phyloP scores from a whole-genome alignment of 2,797 vertebrate genomes.

The Sardinella longiceps region DNA sequence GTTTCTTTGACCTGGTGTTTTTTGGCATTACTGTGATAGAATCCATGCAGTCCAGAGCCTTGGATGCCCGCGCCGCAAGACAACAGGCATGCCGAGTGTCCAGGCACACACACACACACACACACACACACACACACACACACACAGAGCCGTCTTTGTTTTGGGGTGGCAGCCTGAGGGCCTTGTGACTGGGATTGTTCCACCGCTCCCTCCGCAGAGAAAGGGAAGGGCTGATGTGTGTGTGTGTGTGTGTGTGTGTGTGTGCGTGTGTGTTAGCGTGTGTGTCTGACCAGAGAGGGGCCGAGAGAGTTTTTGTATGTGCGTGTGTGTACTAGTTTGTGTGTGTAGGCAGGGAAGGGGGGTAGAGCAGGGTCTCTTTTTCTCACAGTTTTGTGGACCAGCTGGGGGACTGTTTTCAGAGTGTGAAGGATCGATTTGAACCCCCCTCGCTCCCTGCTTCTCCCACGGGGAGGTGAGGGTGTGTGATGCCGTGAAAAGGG shows the following conservation, averaged over 20 bases:
- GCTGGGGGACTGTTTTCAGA: neutral
- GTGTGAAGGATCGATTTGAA: slow-evolving; percentile 21
- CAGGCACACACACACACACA: neutral
- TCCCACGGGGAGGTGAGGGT: neutral
- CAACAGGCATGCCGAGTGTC: slow-evolving; percentile 46
- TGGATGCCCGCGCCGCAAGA: slow-evolving; percentile 15
- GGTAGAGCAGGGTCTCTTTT: neutral
- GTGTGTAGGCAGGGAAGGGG: neutral
- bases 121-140: slow-evolving; percentile 24
- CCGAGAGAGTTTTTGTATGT: neutral
- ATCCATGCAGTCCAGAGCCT: neutral
- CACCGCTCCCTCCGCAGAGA: slow-evolving; percentile 65
- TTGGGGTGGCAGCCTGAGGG: slow-evolving; percentile 62
- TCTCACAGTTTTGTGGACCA: slow-evolving; percentile 5
- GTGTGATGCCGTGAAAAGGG: neutral
- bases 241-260: slow-evolving; percentile 31
- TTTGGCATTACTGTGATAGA: neutral
- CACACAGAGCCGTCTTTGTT: slow-evolving; percentile 78
- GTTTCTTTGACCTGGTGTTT: neutral
- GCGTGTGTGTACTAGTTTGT: neutral
- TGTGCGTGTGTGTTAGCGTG: neutral
- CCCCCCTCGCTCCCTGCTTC: neutral
- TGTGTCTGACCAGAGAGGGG: neutral
- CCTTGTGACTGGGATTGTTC: slow-evolving; percentile 70
- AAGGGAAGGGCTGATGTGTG: slow-evolving; percentile 47